Base-by-base conservation (phyloP, 1,140 invertebrate species). In the Chironomus tepperi region DNA sequence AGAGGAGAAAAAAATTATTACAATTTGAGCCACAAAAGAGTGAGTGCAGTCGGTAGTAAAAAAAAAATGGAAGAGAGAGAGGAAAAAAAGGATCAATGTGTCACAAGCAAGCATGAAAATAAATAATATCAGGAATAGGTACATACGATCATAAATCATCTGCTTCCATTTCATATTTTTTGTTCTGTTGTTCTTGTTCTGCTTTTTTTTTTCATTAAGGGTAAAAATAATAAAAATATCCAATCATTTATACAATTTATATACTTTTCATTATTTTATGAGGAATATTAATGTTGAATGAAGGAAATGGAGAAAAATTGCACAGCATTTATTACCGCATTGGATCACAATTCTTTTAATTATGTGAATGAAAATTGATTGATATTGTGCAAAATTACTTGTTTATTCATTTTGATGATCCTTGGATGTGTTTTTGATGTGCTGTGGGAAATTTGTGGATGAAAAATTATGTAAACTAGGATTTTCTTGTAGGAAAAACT, bases 141-240 rank as follows among this genome's bases (percentile, higher is more conserved):
- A 57, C 47, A 15, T 57, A 57, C n/a, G 47, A 57, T 57, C 47
- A 57, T 57, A 57, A 57, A 57, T 57, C 47, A 57, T 57, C 47
- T 57, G n/a, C 47, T 12, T n/a, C 47, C n/a, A n/a, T n/a, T 57
- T 57, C 47, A 57, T 57, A 2, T 5, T 34, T 5, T 34, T 34
- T 34, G n/a, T 34, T 34, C 24, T 34, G 24, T n/a, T 34, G 24
- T 5, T 34, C 2, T 34, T 34, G 24, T 34, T 34, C 2, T 34
- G 1, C 5, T 5, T 34, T 34, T 34, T 34, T 57, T 57, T 57
- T 57, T 57, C 47, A 57, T 57, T 57, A 57, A 57, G 12, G n/a
- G 47, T n/a, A 57, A 15, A 57, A 57, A 57, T 57, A 57, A 57
- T 57, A 57, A 57, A 47, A 57, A 34, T 34, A 34, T 34, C 24